Conservation (phyloP, 2,113 vertebrate species). For the Nothocercus nigrocapillus region DNA sequence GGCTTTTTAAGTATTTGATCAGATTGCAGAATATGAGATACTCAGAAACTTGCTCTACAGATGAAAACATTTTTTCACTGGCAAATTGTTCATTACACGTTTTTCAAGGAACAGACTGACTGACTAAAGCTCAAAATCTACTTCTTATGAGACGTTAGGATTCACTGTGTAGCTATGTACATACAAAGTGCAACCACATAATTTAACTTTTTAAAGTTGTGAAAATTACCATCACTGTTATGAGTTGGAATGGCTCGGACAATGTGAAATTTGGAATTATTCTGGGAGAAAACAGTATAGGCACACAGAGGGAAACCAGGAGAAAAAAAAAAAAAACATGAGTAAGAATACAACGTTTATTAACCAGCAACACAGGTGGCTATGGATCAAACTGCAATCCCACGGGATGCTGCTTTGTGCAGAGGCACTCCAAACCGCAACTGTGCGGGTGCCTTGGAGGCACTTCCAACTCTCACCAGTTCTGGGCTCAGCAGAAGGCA, state of each 20-base stretch:
- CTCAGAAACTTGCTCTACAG: neutral
- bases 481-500: neutral
- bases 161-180: neutral
- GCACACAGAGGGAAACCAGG: neutral
- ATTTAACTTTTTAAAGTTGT: neutral
- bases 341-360: neutral
- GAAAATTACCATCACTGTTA: neutral
- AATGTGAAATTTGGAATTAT: neutral
- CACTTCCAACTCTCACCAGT: neutral
- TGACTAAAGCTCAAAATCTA: neutral
- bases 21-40: neutral
- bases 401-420: neutral
- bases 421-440: neutral
- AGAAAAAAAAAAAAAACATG: neutral
- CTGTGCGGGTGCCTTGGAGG: neutral
- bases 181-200: neutral
- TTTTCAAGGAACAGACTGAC: neutral
- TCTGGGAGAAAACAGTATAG: neutral
- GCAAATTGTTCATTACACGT: neutral
- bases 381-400: neutral
- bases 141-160: neutral
- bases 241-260: neutral
- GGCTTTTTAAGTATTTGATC: neutral
- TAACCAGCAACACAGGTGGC: neutral
- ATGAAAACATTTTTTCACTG: neutral